These are phyloP conservation scores for Lottia gigantea DNA, from an alignment of 2,888 invertebrate species.

Conservation along the genomic window DNA sequence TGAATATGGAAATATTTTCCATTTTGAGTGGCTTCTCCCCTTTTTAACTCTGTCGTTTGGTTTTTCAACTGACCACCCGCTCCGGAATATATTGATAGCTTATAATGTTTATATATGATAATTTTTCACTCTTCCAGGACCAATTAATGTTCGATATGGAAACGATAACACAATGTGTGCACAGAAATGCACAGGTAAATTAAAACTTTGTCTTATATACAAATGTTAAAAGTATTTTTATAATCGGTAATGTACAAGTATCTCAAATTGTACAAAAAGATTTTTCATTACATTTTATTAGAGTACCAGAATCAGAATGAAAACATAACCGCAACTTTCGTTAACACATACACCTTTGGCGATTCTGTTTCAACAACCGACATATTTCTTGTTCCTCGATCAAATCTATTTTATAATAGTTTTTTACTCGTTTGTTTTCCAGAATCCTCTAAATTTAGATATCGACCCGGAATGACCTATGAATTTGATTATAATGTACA, in stretches of 20 bases:
- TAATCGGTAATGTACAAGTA: neutral
- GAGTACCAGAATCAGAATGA: too few relatives aligned
- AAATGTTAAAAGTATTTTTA: neutral
- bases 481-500: slow-evolving; percentile 81
- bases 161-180: slow-evolving; percentile 20
- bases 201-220: neutral
- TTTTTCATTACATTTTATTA: neutral
- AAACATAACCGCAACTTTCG: too few relatives aligned
- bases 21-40: too few relatives aligned
- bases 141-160: slow-evolving; percentile 15
- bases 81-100: too few relatives aligned
- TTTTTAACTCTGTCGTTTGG: too few relatives aligned
- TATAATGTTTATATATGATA: too few relatives aligned
- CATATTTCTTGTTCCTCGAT: too few relatives aligned
- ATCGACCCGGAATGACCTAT: slow-evolving; percentile 77
- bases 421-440: slow-evolving; percentile 21
- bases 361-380: slow-evolving; percentile 23
- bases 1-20: too few relatives aligned
- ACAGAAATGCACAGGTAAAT: slow-evolving; percentile 28
- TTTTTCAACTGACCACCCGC: too few relatives aligned
- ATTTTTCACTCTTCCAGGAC: slow-evolving; percentile 4
- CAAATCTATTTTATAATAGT: too few relatives aligned
- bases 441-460: slow-evolving; percentile 68
- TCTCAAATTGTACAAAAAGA: neutral
- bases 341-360: too few relatives aligned